Conservation (phyloP, 2,888 invertebrate species). For the Fragum sueziense region DNA sequence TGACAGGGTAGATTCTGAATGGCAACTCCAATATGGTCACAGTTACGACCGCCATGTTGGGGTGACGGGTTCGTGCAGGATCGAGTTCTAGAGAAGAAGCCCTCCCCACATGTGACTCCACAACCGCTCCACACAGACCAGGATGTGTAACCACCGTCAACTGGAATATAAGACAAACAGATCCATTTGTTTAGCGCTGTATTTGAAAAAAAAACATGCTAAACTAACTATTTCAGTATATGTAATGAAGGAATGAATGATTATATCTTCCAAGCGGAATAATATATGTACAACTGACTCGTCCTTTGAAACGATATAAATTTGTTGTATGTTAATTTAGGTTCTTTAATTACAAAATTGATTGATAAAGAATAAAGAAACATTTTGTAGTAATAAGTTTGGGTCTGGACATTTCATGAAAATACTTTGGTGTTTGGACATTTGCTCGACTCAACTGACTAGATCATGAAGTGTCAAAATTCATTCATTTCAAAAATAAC, state of each 20-base stretch:
- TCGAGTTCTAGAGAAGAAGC: slow-evolving; percentile 12
- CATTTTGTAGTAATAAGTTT: no score
- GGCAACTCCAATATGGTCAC: background rate
- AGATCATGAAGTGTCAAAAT: background rate
- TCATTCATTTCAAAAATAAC: background rate
- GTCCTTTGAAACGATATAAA: no score
- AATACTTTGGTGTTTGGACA: background rate
- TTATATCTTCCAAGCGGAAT: no score
- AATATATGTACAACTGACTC: no score
- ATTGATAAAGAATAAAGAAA: no score
- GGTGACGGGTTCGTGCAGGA: slow-evolving; percentile 35
- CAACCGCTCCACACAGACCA: slow-evolving; percentile 19
- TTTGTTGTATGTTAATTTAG: no score
- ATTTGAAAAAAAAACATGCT: no score
- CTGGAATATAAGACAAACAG: slow-evolving; percentile 4
- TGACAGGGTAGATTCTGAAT: background rate
- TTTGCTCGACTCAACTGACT: background rate
- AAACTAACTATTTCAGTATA: no score
- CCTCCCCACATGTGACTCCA: slow-evolving; percentile 23
- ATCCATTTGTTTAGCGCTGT: no score
- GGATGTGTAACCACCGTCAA: slow-evolving; percentile 16
- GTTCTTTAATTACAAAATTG: no score
- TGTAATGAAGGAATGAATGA: no score
- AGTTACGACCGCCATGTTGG: slow-evolving; percentile 21
- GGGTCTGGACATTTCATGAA: no score